Conservation (phyloP, 2,797 vertebrate species). For the Bovichtus variegatus region DNA sequence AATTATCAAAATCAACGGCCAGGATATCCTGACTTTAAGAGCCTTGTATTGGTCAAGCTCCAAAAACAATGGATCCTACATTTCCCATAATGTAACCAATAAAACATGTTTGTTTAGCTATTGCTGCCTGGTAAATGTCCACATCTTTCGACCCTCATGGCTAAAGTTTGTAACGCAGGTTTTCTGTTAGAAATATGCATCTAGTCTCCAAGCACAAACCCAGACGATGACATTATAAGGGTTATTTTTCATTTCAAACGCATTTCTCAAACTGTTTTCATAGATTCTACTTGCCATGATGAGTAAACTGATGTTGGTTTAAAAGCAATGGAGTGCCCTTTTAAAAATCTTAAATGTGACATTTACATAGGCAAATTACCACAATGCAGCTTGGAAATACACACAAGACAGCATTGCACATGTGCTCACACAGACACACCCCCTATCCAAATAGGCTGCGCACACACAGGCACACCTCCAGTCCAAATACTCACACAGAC, state of each 20-base stretch:
- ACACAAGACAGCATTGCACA: conserved; percentile 35
- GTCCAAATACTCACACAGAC: conserved; percentile 24
- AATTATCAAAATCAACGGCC: neutral
- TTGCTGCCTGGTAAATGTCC: neutral
- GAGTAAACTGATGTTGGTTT: neutral
- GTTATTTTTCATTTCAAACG: neutral
- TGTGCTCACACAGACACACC: conserved; percentile 65
- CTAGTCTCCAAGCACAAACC: neutral
- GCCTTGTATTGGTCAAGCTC: neutral
- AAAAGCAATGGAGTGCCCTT: neutral
- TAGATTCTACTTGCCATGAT: too few relatives aligned
- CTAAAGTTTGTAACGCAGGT: neutral
- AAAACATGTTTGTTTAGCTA: neutral
- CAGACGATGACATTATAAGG: neutral
- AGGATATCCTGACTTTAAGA: neutral
- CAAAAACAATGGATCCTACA: neutral
- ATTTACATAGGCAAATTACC: neutral
- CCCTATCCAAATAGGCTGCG: conserved; percentile 43
- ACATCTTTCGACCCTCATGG: neutral
- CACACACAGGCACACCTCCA: conserved; percentile 38
- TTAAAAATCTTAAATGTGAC: neutral
- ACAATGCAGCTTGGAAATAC: neutral
- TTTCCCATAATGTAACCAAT: neutral
- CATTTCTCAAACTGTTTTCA: neutral
- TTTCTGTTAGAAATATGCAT: neutral